Evolutionary conservation across 2,888 invertebrate species (phyloP).

Genomic region (Atrina japonica): DNA sequence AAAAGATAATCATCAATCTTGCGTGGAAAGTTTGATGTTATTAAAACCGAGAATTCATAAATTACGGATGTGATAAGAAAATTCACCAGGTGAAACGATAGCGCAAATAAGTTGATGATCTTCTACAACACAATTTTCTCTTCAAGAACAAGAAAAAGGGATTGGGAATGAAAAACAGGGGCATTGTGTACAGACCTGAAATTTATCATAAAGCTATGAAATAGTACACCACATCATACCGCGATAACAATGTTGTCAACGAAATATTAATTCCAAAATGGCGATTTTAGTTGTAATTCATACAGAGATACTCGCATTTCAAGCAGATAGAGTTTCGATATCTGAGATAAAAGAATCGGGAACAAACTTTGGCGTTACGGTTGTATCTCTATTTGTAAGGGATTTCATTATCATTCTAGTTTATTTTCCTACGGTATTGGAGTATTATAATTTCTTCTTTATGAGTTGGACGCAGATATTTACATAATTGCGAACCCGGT

Average conservation of each 20-base stretch:
- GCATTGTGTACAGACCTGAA: not conserved
- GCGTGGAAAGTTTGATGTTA: no score
- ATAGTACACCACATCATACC: slow-evolving; percentile 6
- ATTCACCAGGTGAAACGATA: no score
- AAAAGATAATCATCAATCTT: no score
- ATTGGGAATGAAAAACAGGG: no score
- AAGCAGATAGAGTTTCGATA: slow-evolving; percentile 27
- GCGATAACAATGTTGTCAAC: slow-evolving; percentile 12
- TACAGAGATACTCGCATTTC: slow-evolving; percentile 17
- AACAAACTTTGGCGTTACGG: slow-evolving; percentile 5
- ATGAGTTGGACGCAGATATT: slow-evolving; percentile 18
- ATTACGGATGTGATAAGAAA: no score
- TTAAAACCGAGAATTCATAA: no score
- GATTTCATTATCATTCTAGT: slow-evolving; percentile 19
- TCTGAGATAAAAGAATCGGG: slow-evolving; percentile 18
- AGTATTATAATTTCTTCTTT: slow-evolving; percentile 17
- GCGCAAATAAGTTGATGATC: no score
- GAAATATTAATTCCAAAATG: slow-evolving; percentile 29
- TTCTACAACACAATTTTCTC: no score
- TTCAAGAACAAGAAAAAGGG: no score
- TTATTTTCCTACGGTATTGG: slow-evolving; percentile 3
- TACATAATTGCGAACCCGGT: slow-evolving; percentile 29
- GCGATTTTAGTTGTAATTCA: slow-evolving; percentile 21
- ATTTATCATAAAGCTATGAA: slow-evolving; percentile 8
- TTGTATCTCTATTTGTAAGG: slow-evolving; percentile 5